These are phyloP conservation scores for Sapajus apella DNA, from an alignment of 2,113 vertebrate species.

Conservation along the genomic window DNA sequence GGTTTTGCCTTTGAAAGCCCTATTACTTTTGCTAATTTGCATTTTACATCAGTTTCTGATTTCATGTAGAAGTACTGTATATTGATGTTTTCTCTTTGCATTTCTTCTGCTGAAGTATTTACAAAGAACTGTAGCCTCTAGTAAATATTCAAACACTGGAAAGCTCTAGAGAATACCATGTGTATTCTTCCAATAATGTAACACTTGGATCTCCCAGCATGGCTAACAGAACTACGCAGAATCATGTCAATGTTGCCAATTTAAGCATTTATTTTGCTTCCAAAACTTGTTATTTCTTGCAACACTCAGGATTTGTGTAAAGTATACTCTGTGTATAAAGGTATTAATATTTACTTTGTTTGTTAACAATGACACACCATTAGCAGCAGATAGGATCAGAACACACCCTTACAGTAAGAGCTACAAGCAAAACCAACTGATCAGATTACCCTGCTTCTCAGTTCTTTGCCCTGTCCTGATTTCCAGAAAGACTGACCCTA, in stretches of 20 bases:
- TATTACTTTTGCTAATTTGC: not conserved
- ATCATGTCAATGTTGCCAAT: not conserved
- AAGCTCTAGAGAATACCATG: not conserved
- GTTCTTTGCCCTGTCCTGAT: not conserved
- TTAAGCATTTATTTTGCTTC: slow-evolving; percentile 11
- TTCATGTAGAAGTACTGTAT: not conserved
- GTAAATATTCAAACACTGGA: not conserved
- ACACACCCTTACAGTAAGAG: not conserved
- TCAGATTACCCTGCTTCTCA: accelerated
- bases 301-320: not conserved
- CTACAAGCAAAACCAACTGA: accelerated
- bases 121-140: not conserved
- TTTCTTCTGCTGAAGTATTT: not conserved
- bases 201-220: not conserved
- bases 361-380: not conserved
- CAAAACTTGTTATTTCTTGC: not conserved
- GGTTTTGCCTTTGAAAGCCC: not conserved
- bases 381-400: not conserved
- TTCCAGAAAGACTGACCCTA: not conserved
- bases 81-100: not conserved
- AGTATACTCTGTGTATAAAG: not conserved
- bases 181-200: not conserved
- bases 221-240: too few species aligned
- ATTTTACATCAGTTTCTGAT: not conserved
- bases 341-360: not conserved